Evolutionary conservation across 2,797 vertebrate genomes (phyloP).

Genomic region (Sebastes vulpes): DNA sequence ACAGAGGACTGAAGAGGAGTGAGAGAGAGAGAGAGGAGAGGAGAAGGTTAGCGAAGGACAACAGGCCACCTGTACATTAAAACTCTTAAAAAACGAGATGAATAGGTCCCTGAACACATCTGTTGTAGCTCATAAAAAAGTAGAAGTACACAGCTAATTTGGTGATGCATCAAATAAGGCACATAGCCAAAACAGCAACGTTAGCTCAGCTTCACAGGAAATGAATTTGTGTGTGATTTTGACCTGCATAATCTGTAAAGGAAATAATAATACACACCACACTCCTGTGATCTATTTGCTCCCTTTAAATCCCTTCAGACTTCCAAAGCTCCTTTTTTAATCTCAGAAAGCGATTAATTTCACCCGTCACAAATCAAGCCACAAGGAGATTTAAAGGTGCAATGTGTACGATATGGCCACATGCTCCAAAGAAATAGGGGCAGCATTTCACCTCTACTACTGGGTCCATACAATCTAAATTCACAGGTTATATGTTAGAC

Average conservation of each 20-base stretch:
- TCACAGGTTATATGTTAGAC: not conserved
- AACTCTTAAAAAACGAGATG: conserved; percentile 23
- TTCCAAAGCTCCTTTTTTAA: conserved; percentile 1
- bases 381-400: not conserved
- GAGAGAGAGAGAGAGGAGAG: not conserved
- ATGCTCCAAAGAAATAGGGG: not conserved
- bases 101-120: conserved; percentile 3
- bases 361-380: not conserved
- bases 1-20: not conserved
- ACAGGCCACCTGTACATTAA: conserved; percentile 12
- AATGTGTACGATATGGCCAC: not conserved
- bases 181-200: not conserved
- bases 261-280: not conserved
- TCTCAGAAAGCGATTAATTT: conserved; percentile 2
- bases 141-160: conserved; percentile 17
- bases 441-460: not conserved
- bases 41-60: not conserved
- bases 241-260: not conserved
- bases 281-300: not conserved
- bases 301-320: not conserved
- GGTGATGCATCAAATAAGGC: conserved; percentile 31
- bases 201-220: conserved; percentile 1
- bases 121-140: conserved; percentile 30
- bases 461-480: not conserved
- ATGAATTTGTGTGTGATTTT: not conserved